These are phyloP conservation scores for Pelusios castaneus DNA, from an alignment of 2,113 vertebrate species.

Conservation along the genomic window DNA sequence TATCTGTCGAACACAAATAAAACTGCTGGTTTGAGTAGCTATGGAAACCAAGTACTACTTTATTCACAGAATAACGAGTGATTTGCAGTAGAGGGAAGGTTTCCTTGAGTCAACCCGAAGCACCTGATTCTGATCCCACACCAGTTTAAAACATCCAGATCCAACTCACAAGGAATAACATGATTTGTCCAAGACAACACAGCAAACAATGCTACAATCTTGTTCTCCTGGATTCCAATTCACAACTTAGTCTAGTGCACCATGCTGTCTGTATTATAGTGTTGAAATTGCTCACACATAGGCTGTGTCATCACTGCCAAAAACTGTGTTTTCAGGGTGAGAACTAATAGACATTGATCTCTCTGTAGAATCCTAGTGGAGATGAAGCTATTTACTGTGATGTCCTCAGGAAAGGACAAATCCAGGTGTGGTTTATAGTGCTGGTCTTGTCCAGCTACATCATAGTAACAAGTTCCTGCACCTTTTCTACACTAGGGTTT, in stretches of 20 bases:
- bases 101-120: neutral
- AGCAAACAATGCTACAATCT: neutral
- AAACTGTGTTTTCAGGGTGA: neutral
- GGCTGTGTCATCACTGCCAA: neutral
- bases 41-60: neutral
- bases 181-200: neutral
- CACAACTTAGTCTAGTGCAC: neutral
- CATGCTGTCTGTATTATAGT: neutral
- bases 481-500: neutral
- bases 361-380: slow-evolving; percentile 11
- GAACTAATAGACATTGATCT: slow-evolving; percentile 18
- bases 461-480: too few species aligned
- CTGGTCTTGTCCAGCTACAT: too few species aligned
- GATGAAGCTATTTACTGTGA: neutral
- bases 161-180: neutral
- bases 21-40: neutral
- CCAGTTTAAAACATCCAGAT: neutral
- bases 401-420: neutral
- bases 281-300: neutral
- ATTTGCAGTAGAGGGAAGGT: neutral
- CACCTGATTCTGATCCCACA: neutral
- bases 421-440: neutral
- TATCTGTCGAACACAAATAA: neutral
- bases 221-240: neutral
- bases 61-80: neutral